phyloP scores from a whole-genome alignment of 2,888 invertebrate species.

The Bellardia pandia region DNA sequence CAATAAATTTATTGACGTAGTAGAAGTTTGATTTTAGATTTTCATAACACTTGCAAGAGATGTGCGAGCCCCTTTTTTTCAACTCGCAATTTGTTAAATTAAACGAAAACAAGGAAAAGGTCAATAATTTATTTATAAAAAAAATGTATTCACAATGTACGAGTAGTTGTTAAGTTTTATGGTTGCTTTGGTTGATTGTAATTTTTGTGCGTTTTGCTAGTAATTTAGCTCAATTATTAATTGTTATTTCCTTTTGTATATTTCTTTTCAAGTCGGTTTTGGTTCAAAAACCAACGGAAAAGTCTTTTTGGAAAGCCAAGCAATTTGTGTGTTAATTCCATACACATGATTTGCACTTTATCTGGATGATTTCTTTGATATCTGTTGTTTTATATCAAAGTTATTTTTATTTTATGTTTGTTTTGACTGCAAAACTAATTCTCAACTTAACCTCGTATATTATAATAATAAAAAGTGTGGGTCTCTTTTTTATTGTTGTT shows the following conservation, averaged over 20 bases:
- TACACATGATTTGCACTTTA: too few species aligned
- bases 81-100: conserved; percentile 41
- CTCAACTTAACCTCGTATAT: too few species aligned
- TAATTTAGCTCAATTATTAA: conserved; percentile 18
- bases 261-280: neutral
- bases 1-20: conserved; percentile 50
- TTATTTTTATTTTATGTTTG: too few species aligned
- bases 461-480: neutral
- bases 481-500: neutral
- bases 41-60: neutral
- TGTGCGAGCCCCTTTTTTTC: conserved; percentile 49
- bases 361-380: too few species aligned
- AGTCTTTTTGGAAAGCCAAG: too few species aligned
- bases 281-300: too few species aligned
- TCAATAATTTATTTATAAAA: conserved; percentile 25
- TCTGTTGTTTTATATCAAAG: too few species aligned
- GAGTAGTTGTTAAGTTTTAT: neutral
- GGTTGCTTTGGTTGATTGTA: neutral
- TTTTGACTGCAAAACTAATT: too few species aligned
- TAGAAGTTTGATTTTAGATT: conserved; percentile 27
- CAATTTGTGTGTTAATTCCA: too few species aligned
- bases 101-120: conserved; percentile 29
- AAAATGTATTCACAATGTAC: too few species aligned
- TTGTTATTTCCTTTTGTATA: neutral
- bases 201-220: conserved; percentile 1